phyloP scores from a whole-genome alignment of 2,797 vertebrate species.

The Galaxias olidus region DNA sequence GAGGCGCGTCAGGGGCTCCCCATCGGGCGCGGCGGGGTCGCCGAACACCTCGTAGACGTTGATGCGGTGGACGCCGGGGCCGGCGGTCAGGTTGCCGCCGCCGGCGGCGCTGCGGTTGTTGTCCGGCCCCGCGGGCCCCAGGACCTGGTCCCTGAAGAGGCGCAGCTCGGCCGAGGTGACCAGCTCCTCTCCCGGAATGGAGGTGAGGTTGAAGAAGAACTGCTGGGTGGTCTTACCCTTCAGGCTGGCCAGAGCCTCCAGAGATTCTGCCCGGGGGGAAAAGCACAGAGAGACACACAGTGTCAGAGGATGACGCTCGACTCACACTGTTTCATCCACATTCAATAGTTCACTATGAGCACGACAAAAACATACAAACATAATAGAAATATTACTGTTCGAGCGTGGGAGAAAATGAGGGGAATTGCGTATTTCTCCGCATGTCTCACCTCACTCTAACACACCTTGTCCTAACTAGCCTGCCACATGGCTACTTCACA shows the following conservation, averaged over 20 bases:
- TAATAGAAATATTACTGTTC: too few species aligned
- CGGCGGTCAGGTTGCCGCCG: slow-evolving; percentile 56
- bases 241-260: slow-evolving; percentile 89
- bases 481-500: neutral
- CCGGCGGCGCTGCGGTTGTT: slow-evolving; percentile 62
- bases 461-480: too few species aligned
- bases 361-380: too few species aligned
- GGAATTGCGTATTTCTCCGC: slow-evolving; percentile 2
- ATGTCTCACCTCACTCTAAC: too few species aligned
- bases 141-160: slow-evolving; percentile 92
- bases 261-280: slow-evolving; percentile 79
- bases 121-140: slow-evolving; percentile 59
- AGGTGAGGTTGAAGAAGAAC: slow-evolving; percentile 97
- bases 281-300: slow-evolving; percentile 40
- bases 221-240: slow-evolving; percentile 89
- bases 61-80: slow-evolving; percentile 87
- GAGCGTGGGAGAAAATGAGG: slow-evolving; percentile 3
- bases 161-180: slow-evolving; percentile 95
- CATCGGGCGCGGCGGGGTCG: slow-evolving; percentile 69
- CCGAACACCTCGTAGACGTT: slow-evolving; percentile 98
- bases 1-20: slow-evolving; percentile 88
- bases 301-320: too few species aligned
- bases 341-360: too few species aligned
- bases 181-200: slow-evolving; percentile 88
- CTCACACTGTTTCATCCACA: neutral